Percentiles rank a stretch among this genome's conserved stretches.
Evolutionary conservation across 2,888 invertebrate genomes (phyloP).

Genomic region (Bruchidius siliquastri): DNA sequence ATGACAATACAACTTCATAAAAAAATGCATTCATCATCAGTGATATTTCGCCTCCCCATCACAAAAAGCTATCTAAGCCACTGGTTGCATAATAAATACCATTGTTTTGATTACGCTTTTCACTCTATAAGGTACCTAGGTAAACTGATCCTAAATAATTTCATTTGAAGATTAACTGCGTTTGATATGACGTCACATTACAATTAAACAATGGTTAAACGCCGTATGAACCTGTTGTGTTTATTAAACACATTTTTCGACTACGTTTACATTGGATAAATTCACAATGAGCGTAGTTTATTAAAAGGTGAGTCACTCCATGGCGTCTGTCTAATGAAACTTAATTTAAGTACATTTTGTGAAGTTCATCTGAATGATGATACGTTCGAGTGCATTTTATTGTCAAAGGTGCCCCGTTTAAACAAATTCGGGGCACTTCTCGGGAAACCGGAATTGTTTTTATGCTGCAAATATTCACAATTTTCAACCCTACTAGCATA

Average conservation of each 20-base stretch:
- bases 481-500: too few relatives aligned
- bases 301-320: background rate
- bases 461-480: too few relatives aligned
- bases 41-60: too few relatives aligned
- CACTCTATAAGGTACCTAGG: background rate
- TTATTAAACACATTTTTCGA: background rate
- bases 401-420: too few relatives aligned
- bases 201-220: background rate
- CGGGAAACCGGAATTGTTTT: too few relatives aligned
- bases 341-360: background rate
- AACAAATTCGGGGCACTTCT: too few relatives aligned
- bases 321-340: background rate
- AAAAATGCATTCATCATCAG: too few relatives aligned
- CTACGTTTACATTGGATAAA: background rate
- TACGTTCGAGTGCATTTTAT: too few relatives aligned
- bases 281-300: background rate
- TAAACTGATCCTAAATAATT: background rate
- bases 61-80: too few relatives aligned
- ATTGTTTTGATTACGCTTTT: too few relatives aligned
- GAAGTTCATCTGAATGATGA: background rate
- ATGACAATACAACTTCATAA: too few relatives aligned
- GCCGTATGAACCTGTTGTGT: background rate
- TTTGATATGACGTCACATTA: background rate
- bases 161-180: background rate
- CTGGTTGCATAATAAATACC: too few relatives aligned